phyloP scores from a whole-genome alignment of 92 coral and sea anemone genomes.

The Zoanthus gigantus region DNA sequence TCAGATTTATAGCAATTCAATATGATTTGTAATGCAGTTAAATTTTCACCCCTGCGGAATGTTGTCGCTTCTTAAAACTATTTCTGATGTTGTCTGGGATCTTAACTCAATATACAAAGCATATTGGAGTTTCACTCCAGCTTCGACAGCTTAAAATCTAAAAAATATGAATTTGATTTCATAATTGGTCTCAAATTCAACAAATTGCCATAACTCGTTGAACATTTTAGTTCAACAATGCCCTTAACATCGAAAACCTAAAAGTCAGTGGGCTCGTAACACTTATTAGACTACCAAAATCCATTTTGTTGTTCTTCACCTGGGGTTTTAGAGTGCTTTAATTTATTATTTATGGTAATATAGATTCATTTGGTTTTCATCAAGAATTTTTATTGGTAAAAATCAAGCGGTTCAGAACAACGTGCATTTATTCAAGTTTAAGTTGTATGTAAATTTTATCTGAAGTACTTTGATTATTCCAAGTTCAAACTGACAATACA shows the following conservation, averaged over 20 bases:
- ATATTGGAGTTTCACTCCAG: neutral
- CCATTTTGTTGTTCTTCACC: slow-evolving; percentile 15
- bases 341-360: slow-evolving; percentile 37
- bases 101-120: neutral
- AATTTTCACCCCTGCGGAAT: neutral
- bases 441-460: slow-evolving; percentile 76
- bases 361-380: slow-evolving; percentile 4
- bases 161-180: slow-evolving; percentile 2
- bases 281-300: slow-evolving; percentile 13
- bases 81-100: neutral
- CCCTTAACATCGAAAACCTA: neutral
- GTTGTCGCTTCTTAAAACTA: neutral
- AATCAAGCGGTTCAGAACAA: slow-evolving; percentile 49
- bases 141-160: neutral
- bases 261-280: neutral
- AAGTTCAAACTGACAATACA: slow-evolving; percentile 60
- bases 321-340: slow-evolving; percentile 31
- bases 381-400: slow-evolving; percentile 32
- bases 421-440: slow-evolving; percentile 24
- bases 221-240: neutral
- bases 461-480: slow-evolving; percentile 71
- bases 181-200: neutral
- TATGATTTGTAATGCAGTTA: slow-evolving; percentile 2
- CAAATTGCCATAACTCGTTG: neutral
- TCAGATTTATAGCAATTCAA: neutral